Evolutionary conservation across 2,797 vertebrate genomes (phyloP).

Genomic region (Dendrocincla tyrannina): DNA sequence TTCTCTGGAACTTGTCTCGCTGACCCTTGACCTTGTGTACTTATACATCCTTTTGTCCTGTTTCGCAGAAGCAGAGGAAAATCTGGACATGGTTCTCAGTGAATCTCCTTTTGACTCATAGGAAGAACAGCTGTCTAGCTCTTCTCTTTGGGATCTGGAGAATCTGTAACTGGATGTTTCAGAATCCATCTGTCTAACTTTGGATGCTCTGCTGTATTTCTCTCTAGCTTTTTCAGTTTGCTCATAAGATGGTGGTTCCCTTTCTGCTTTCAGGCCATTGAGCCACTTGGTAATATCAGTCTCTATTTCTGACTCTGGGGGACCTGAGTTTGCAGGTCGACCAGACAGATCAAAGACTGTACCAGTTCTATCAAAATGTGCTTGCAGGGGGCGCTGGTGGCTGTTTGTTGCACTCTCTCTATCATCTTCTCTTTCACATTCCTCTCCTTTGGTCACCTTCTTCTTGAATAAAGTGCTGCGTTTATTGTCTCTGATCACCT

Average conservation of each 20-base stretch:
- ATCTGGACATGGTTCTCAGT: slow-evolving; percentile 71
- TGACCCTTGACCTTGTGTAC: slow-evolving; percentile 71
- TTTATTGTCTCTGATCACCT: slow-evolving; percentile 89
- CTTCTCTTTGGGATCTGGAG: slow-evolving; percentile 75
- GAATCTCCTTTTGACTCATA: slow-evolving; percentile 63
- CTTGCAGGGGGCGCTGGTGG: background rate
- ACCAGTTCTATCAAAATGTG: slow-evolving; percentile 62
- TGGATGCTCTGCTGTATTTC: slow-evolving; percentile 72
- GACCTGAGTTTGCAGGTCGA: slow-evolving; percentile 63
- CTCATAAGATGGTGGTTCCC: slow-evolving; percentile 68
- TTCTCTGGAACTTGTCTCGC: slow-evolving; percentile 66
- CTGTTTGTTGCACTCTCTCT: slow-evolving; percentile 49
- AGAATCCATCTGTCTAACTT: slow-evolving; percentile 71
- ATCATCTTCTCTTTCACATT: slow-evolving; percentile 64
- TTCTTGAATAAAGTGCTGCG: slow-evolving; percentile 96
- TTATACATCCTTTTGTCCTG: slow-evolving; percentile 64
- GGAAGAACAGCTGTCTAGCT: slow-evolving; percentile 70
- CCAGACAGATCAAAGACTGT: slow-evolving; percentile 44
- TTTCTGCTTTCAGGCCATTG: slow-evolving; percentile 81
- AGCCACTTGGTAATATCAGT: slow-evolving; percentile 87
- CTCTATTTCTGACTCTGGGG: slow-evolving; percentile 69
- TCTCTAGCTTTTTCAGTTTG: slow-evolving; percentile 62
- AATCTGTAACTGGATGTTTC: slow-evolving; percentile 82
- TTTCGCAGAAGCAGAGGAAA: slow-evolving; percentile 70
- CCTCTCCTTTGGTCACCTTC: slow-evolving; percentile 84